These are phyloP conservation scores for Premnoplex brunnescens DNA, from an alignment of 2,797 vertebrate species.

Conservation along the genomic window DNA sequence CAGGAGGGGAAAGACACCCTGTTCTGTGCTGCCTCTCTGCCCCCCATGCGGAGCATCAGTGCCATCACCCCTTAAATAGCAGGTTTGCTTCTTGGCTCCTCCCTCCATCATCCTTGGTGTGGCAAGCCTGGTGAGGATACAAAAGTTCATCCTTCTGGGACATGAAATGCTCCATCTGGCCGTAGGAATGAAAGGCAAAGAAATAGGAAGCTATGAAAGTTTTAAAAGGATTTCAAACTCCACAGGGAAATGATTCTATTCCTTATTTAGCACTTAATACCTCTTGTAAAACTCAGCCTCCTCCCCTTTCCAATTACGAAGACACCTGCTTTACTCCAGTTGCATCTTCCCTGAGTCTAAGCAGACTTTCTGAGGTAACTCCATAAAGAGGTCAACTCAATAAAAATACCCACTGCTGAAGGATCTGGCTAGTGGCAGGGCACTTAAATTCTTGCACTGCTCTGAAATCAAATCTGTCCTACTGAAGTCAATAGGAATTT, in stretches of 20 bases:
- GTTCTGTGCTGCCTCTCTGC: neutral
- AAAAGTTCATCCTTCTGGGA: neutral
- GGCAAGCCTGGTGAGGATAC: neutral
- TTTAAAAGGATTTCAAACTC: conserved; percentile 24
- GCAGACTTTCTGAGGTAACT: neutral
- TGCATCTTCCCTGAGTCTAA: neutral
- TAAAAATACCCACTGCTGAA: conserved; percentile 5
- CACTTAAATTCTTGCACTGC: neutral
- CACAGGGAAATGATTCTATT: neutral
- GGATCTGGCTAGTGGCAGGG: neutral
- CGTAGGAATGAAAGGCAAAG: neutral
- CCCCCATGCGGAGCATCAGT: neutral
- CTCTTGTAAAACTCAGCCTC: neutral
- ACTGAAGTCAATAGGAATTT: neutral
- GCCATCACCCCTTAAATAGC: neutral
- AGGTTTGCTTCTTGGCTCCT: neutral
- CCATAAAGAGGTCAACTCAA: neutral
- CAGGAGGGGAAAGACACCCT: neutral
- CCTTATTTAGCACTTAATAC: conserved; percentile 50
- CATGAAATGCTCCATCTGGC: conserved; percentile 22
- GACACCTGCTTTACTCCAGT: conserved; percentile 36
- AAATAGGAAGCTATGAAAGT: conserved; percentile 21
- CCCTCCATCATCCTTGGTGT: neutral
- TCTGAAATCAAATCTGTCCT: neutral
- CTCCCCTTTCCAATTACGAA: conserved; percentile 31